Conservation (phyloP, 2,888 invertebrate genomes). For the Luffia ferchaultella region DNA sequence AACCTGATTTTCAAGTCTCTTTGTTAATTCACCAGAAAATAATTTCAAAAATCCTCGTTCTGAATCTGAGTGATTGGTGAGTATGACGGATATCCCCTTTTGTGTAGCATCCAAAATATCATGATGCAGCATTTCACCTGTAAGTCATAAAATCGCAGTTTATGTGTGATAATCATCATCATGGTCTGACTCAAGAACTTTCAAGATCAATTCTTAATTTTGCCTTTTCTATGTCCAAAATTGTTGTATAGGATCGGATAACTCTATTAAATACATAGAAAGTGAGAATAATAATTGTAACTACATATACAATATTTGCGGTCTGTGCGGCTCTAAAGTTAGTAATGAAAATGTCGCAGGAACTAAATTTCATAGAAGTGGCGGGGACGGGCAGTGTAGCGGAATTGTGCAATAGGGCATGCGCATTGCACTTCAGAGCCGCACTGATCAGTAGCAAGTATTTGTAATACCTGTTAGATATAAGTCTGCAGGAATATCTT, state of each 20-base stretch:
- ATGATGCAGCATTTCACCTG: constrained; percentile 93
- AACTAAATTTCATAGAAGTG: no score
- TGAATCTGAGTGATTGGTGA: constrained; percentile 94
- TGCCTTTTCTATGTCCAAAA: neutral
- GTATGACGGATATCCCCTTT: constrained; percentile 78
- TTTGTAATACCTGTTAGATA: constrained; percentile 81
- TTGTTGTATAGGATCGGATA: neutral
- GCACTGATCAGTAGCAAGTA: no score
- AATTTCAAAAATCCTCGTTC: constrained; percentile 84
- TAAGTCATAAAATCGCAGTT: constrained; percentile 17
- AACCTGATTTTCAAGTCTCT: constrained; percentile 53
- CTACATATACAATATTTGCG: no score
- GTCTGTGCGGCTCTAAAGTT: no score
- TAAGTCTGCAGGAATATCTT: constrained; percentile 76
- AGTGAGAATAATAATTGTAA: no score
- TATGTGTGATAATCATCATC: neutral
- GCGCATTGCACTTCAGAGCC: no score
- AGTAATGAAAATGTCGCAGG: no score
- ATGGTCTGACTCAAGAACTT: no score
- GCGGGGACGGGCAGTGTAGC: no score
- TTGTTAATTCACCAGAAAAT: constrained; percentile 53
- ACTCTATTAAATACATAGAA: no score
- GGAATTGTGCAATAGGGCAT: no score
- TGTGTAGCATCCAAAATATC: constrained; percentile 89
- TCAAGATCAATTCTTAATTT: neutral